Percentiles rank a stretch among this genome's conserved stretches.
Evolutionary conservation across 64 coral and sea anemone genomes (phyloP).

Genomic region (Dendrophyllia cribrosa): DNA sequence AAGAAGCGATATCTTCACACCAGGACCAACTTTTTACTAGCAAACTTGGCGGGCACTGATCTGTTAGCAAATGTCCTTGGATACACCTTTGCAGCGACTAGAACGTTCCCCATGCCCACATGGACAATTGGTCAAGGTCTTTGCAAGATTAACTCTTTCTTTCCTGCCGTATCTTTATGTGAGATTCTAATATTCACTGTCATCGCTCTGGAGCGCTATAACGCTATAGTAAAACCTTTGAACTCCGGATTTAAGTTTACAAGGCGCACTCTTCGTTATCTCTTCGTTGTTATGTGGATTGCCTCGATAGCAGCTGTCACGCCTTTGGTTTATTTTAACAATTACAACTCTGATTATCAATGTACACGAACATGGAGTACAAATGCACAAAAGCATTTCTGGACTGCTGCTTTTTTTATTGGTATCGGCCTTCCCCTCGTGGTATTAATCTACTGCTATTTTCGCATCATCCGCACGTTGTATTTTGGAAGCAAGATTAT

Average conservation of each 20-base stretch:
- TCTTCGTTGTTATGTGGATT: background rate
- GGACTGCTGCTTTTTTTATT: background rate
- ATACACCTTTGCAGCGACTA: background rate
- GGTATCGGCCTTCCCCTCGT: background rate
- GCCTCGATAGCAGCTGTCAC: background rate
- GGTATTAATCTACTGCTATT: conserved; percentile 39
- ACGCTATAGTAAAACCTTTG: conserved; percentile 26
- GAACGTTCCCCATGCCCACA: background rate
- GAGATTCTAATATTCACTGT: background rate
- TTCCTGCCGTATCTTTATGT: background rate
- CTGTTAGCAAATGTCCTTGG: background rate
- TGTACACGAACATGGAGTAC: conserved; percentile 11
- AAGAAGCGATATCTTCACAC: conserved; percentile 45
- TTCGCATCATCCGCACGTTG: conserved; percentile 35
- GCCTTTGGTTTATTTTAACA: conserved; percentile 17
- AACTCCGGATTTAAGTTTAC: background rate
- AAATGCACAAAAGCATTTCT: background rate
- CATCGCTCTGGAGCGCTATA: conserved; percentile 32
- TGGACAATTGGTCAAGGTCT: background rate
- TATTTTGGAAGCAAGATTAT: conserved; percentile 35
- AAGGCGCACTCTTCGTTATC: background rate
- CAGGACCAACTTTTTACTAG: conserved; percentile 35
- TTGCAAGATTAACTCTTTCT: conserved; percentile 13
- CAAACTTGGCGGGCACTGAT: conserved; percentile 25
- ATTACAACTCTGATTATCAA: background rate